Percentiles rank a stretch among this genome's conserved stretches.
phyloP scores from a whole-genome alignment of 2,797 vertebrate species.

The Bradypodion pumilum region DNA sequence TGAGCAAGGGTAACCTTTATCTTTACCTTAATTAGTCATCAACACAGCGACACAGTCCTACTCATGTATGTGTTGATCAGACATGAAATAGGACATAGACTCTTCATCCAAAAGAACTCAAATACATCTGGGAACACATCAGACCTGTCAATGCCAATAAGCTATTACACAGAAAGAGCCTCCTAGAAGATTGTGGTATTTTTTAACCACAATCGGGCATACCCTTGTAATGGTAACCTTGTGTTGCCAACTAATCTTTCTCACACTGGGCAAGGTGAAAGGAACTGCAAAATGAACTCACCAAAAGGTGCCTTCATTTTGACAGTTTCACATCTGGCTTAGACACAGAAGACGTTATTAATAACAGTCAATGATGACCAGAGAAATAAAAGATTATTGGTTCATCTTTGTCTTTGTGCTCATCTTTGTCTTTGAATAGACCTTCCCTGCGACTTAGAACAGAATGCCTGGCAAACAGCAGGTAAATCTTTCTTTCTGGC shows the following conservation, averaged over 20 bases:
- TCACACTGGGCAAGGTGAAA: too few relatives aligned
- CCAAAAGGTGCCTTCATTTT: too few relatives aligned
- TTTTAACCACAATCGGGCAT: too few relatives aligned
- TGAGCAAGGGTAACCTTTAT: too few relatives aligned
- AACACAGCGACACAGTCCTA: neutral
- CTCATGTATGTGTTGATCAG: neutral
- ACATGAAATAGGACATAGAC: neutral
- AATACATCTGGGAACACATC: constrained; percentile 47
- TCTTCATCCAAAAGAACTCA: constrained; percentile 3
- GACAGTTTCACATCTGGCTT: too few relatives aligned
- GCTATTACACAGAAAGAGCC: too few relatives aligned
- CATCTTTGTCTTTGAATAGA: constrained; percentile 71
- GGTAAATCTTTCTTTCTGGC: constrained; percentile 56
- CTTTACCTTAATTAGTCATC: neutral
- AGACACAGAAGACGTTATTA: constrained; percentile 47
- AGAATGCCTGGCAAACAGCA: constrained; percentile 82
- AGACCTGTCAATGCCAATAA: constrained; percentile 31
- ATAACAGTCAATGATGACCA: constrained; percentile 47
- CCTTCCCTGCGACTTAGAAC: constrained; percentile 84
- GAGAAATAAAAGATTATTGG: constrained; percentile 71
- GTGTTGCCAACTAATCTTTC: too few relatives aligned
- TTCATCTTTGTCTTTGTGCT: constrained; percentile 53
- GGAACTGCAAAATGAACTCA: too few relatives aligned
- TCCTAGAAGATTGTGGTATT: too few relatives aligned
- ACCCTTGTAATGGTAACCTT: too few relatives aligned